phyloP scores from a whole-genome alignment of 2,797 vertebrate genomes.

The Hippopotamyrus pictus region DNA sequence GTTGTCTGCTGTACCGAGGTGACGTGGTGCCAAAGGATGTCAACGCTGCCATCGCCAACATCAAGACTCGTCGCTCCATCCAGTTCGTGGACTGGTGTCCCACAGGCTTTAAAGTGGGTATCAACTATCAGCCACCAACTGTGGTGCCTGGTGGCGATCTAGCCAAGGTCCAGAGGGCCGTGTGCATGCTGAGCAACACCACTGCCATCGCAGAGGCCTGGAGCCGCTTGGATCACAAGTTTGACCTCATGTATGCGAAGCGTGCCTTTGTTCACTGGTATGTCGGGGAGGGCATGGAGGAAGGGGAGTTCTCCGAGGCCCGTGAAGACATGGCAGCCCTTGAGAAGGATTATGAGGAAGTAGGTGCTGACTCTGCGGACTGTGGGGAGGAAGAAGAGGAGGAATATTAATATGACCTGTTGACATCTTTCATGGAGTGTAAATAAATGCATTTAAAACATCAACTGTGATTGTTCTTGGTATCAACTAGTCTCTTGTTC shows the following conservation, averaged over 20 bases:
- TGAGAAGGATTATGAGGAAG: conserved; percentile 32
- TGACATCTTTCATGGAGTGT: not conserved
- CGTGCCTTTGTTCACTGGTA: conserved; percentile 45
- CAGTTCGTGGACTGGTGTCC: conserved; percentile 15
- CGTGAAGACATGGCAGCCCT: conserved; percentile 37
- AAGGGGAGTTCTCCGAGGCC: conserved; percentile 51
- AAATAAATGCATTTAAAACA: not conserved
- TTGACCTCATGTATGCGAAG: conserved; percentile 32
- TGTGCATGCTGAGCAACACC: not conserved
- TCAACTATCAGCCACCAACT: not conserved
- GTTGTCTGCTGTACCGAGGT: conserved; percentile 45
- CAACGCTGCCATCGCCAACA: conserved; percentile 48
- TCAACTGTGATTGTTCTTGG: not conserved
- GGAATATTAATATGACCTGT: not conserved
- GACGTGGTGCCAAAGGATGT: conserved; percentile 37
- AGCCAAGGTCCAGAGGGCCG: not conserved
- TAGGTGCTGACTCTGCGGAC: conserved; percentile 32
- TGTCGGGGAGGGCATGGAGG: conserved; percentile 52
- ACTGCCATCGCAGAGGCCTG: conserved; percentile 42
- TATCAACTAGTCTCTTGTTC: not conserved
- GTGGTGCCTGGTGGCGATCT: not conserved
- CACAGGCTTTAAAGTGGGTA: not conserved
- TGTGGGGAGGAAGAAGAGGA: conserved; percentile 8
- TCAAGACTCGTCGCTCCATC: not conserved
- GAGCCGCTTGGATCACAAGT: conserved; percentile 43